Percentiles rank a stretch among this genome's conserved stretches.
phyloP scores from a whole-genome alignment of 2,113 vertebrate species.

The Tinamus guttatus region DNA sequence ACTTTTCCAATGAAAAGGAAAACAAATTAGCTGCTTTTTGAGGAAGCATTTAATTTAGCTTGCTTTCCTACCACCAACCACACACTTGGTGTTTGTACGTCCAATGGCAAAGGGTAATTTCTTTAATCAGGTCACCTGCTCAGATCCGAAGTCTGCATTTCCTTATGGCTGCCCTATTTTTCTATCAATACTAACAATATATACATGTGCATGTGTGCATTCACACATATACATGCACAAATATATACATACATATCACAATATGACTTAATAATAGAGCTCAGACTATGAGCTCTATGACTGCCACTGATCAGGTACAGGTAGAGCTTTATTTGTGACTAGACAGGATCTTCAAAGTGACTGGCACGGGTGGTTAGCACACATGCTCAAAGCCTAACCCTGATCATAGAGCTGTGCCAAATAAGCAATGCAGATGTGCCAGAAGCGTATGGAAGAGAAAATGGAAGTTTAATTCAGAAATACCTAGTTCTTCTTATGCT shows the following conservation, averaged over 20 bases:
- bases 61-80: not conserved
- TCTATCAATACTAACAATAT: no score
- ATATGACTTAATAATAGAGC: not conserved
- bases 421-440: rapidly evolving
- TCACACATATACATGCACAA: no score
- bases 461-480: not conserved
- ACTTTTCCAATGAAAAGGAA: not conserved
- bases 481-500: not conserved
- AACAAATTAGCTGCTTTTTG: not conserved
- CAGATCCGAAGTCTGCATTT: not conserved
- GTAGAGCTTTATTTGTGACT: not conserved
- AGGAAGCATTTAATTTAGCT: not conserved
- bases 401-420: not conserved
- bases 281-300: not conserved
- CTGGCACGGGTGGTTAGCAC: rapidly evolving
- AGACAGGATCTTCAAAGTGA: rapidly evolving
- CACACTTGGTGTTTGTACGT: not conserved
- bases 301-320: not conserved
- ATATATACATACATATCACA: not conserved
- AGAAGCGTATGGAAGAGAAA: not conserved
- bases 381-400: not conserved
- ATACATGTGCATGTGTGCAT: no score
- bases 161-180: not conserved
- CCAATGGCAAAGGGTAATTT: not conserved
- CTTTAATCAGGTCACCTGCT: not conserved